Evolutionary conservation across 2,888 invertebrate genomes (phyloP), one percentile per base, ranked within the genome.

Genomic region (Alloplasta piceator): DNA sequence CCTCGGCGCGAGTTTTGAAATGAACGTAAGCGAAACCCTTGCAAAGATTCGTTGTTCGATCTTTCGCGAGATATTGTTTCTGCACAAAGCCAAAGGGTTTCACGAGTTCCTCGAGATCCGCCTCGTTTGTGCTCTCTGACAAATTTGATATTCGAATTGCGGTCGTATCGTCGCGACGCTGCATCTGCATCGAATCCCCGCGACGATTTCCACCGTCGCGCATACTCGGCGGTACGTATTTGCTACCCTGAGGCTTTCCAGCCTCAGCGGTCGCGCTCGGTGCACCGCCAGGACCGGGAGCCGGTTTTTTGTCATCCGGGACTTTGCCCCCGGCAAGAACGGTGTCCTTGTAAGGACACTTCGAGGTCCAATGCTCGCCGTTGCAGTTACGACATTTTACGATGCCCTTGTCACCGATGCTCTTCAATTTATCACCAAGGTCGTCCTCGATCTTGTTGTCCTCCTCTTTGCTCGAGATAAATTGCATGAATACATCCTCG

Each of bases 1-100:
- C 99, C 93, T 98, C 98, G 87, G 96, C 96, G 87, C 96, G 95
- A 87, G 96, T 96, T 92, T 97, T 97, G 93, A 98, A 99, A 90
- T 99, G 99, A 80, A 99, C 98, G 92, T 99, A 99, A 10, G 99
- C 99, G 93, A 99, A 99, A 80, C 99, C 99, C 94, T 98, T 97
- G 93, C 97, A 97, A n/a, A 95, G 94, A 7, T 97, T 97, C 84
- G 96, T 96, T 0, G 94, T 94, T 93, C 97, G 97, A 89, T 99
- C 99, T 92, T 98, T 98, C 9, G 99, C 99, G 88, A 99, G 94
- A 92, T 97, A 99, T 87, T 99, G 95, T 91, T 99, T 97, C 87
- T 97, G 96, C 82, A 98, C 96, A 0, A 96, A 96, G 2, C 99
- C 99, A 91, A 99, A 98, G 55, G 96, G 96, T 90, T 97, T 96